Percentiles rank a stretch among this genome's conserved stretches.
phyloP scores from a whole-genome alignment of 1,140 invertebrate species.

The Scylla paramamosain region DNA sequence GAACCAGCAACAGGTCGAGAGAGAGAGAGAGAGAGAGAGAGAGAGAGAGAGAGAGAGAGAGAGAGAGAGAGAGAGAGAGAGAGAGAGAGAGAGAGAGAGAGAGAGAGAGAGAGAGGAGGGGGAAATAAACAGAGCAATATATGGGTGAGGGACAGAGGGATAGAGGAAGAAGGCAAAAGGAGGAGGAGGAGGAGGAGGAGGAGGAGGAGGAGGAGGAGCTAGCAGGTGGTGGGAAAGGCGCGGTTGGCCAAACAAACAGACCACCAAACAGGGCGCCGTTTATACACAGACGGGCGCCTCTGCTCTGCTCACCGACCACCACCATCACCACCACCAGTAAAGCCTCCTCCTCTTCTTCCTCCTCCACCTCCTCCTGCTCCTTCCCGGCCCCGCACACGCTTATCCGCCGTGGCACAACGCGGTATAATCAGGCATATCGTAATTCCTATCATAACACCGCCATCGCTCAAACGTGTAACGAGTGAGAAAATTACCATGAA shows the following conservation, averaged over 20 bases:
- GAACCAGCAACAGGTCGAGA: not conserved
- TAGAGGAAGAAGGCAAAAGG: not conserved
- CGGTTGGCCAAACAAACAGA: conserved; percentile 73
- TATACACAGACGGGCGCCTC: conserved; percentile 68
- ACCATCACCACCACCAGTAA: not conserved
- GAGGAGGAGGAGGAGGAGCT: conserved; percentile 40
- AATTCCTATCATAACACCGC: conserved; percentile 73
- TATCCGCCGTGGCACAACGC: conserved; percentile 55
- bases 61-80: conserved; percentile 3
- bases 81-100: conserved; percentile 17
- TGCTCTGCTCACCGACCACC: conserved; percentile 28
- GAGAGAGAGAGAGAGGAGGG: conserved; percentile 37
- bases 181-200: conserved; percentile 13
- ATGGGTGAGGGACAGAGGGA: not conserved
- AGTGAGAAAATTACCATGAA: conserved; percentile 75
- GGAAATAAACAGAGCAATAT: not conserved
- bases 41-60: not conserved
- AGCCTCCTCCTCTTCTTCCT: not conserved
- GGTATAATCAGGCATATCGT: conserved; percentile 73
- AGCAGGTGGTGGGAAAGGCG: conserved; percentile 69
- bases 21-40: conserved; percentile 11
- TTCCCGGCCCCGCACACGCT: conserved; percentile 28
- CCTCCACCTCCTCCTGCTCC: not conserved
- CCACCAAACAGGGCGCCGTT: conserved; percentile 68
- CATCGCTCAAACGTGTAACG: conserved; percentile 73